Evolutionary conservation across 2,797 vertebrate genomes (phyloP).

Genomic region (Gallinago nigripennis): DNA sequence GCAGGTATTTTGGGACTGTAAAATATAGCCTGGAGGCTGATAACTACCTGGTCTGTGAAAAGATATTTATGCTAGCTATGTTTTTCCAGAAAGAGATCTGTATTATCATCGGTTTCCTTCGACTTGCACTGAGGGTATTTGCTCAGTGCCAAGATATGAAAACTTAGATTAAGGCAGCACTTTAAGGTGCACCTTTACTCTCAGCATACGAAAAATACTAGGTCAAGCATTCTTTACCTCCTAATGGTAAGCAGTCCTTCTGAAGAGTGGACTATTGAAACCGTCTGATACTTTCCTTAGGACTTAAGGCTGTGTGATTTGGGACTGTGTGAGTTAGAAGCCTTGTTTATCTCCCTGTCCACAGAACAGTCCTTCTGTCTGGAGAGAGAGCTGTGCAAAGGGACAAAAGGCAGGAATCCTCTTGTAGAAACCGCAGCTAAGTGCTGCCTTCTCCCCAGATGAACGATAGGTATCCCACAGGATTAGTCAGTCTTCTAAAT

Average conservation of each 20-base stretch:
- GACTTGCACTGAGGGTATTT: not conserved
- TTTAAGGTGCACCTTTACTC: not conserved
- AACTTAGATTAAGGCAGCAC: not conserved
- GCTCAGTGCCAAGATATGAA: not conserved
- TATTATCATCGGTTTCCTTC: not conserved
- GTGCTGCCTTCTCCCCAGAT: not conserved
- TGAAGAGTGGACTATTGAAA: not conserved
- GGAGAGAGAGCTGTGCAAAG: not conserved
- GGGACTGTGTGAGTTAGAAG: not conserved
- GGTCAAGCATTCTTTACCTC: not conserved
- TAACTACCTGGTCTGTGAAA: not conserved
- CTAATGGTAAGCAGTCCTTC: not conserved
- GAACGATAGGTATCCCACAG: not conserved
- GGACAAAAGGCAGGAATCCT: not conserved
- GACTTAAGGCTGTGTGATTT: not conserved
- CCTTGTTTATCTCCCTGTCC: not conserved
- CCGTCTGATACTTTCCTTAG: not conserved
- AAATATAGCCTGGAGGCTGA: not conserved
- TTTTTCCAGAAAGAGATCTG: not conserved
- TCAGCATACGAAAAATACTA: not conserved
- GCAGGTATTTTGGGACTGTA: not conserved
- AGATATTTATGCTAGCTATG: not conserved
- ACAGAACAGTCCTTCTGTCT: not conserved
- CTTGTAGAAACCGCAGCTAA: not conserved
- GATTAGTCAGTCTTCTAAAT: not conserved